A percentile compares a stretch with the other conserved stretches of the same genome.
Conservation (phyloP, 1,140 invertebrate genomes). For the Cotesia vestalis region DNA sequence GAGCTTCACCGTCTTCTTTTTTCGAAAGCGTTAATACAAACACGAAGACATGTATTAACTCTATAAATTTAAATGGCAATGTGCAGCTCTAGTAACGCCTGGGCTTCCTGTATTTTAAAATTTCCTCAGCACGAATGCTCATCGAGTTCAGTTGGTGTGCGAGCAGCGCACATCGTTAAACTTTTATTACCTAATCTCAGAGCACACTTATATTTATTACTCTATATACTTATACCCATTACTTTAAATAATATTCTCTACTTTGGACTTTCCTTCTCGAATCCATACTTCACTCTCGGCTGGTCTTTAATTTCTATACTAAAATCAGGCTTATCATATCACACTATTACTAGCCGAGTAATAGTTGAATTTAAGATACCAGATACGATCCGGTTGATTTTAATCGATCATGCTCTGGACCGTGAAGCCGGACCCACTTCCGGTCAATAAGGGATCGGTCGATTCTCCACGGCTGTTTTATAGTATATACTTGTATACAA, state of each 20-base stretch:
- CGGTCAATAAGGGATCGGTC: slow-evolving; percentile 43
- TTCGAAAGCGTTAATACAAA: too few relatives aligned
- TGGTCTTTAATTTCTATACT: not conserved
- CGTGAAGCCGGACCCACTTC: slow-evolving; percentile 55
- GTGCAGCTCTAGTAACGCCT: slow-evolving; percentile 8
- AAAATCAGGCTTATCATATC: too few relatives aligned
- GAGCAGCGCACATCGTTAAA: slow-evolving; percentile 5
- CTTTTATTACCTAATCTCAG: slow-evolving; percentile 23
- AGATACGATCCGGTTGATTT: slow-evolving; percentile 43
- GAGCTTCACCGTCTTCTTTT: too few relatives aligned
- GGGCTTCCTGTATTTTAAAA: slow-evolving; percentile 13
- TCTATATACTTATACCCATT: too few relatives aligned
- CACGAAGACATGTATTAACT: not conserved
- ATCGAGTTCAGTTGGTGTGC: not conserved
- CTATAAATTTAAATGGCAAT: not conserved
- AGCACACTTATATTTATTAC: not conserved
- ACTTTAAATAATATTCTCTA: not conserved
- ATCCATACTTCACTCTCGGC: not conserved
- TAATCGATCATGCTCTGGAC: slow-evolving; percentile 49
- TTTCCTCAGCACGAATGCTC: not conserved
- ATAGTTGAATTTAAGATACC: slow-evolving; percentile 19
- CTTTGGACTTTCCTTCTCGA: too few relatives aligned
- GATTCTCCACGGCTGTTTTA: slow-evolving; percentile 40
- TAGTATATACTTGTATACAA: not conserved
- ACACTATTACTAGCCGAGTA: not conserved